These are phyloP conservation scores for Peromyscus maniculatus DNA, from an alignment of 2,113 vertebrate species.

Conservation along the genomic window DNA sequence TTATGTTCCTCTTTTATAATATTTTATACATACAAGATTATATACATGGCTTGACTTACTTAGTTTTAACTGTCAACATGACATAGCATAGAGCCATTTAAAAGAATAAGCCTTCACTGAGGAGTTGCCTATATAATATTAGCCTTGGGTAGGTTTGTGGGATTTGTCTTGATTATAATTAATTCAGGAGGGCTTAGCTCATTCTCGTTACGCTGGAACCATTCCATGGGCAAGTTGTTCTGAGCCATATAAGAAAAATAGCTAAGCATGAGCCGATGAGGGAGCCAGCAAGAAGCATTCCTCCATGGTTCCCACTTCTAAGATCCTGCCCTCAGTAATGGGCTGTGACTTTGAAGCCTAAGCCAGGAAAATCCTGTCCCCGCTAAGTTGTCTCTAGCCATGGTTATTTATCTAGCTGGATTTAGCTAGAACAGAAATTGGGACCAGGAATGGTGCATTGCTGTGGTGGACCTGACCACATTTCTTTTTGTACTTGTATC, in stretches of 20 bases:
- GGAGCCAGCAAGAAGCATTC: no score
- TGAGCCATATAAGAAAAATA: background rate
- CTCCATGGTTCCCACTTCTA: background rate
- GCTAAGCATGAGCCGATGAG: background rate
- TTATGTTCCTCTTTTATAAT: background rate
- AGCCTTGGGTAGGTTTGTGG: background rate
- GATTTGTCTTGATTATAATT: background rate
- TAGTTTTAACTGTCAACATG: background rate
- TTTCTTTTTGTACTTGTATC: background rate
- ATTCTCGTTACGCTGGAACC: background rate
- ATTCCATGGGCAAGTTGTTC: background rate
- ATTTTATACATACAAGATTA: background rate
- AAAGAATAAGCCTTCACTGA: background rate
- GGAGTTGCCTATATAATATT: background rate
- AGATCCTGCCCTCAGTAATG: background rate
- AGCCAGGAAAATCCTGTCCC: rapidly evolving
- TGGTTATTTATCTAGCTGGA: background rate
- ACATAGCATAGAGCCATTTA: background rate
- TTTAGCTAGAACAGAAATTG: background rate
- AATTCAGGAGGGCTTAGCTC: background rate
- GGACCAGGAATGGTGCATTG: background rate
- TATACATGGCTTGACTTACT: background rate
- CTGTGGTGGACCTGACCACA: background rate
- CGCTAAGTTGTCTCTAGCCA: background rate
- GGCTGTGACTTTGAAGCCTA: no score